phyloP scores from a whole-genome alignment of 1,140 invertebrate species.

The Drosophila yakuba region DNA sequence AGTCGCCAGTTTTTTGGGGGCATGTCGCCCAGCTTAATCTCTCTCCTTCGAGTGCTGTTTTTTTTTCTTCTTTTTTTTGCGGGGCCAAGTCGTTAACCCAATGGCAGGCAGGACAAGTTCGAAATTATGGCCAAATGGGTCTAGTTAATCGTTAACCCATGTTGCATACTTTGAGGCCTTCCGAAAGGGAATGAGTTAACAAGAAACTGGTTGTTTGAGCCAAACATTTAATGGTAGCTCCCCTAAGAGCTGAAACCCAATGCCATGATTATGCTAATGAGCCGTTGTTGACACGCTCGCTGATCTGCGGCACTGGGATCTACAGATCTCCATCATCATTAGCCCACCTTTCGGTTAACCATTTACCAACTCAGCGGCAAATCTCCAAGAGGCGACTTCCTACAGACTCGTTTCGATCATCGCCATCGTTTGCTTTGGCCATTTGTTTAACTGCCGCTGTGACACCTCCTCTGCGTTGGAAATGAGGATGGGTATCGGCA shows the following conservation, averaged over 20 bases:
- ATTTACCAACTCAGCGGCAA: constrained; percentile 38
- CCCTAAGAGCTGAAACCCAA: constrained; percentile 22
- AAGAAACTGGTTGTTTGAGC: constrained; percentile 17
- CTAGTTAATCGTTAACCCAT: constrained; percentile 11
- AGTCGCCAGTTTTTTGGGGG: constrained; percentile 34
- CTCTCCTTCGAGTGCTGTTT: constrained; percentile 39
- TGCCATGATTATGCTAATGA: constrained; percentile 64
- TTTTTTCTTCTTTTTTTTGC: constrained; percentile 24
- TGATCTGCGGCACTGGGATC: constrained; percentile 32
- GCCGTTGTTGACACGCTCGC: constrained; percentile 58
- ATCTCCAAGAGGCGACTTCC: constrained; percentile 6
- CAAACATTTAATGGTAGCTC: constrained; percentile 17
- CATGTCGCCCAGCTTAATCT: constrained; percentile 50
- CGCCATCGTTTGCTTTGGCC: constrained; percentile 51
- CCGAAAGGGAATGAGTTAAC: not conserved
- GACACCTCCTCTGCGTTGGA: constrained; percentile 60
- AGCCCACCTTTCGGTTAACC: constrained; percentile 36
- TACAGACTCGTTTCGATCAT: constrained; percentile 40
- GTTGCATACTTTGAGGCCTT: constrained; percentile 61
- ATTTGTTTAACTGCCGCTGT: constrained; percentile 71
- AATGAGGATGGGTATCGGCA: not conserved
- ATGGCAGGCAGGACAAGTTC: constrained; percentile 37
- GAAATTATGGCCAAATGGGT: constrained; percentile 29
- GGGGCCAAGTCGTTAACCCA: constrained; percentile 44
- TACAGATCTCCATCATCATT: constrained; percentile 48